phyloP scores from a whole-genome alignment of 2,113 vertebrate species.

The Sakesphorus luctuosus region DNA sequence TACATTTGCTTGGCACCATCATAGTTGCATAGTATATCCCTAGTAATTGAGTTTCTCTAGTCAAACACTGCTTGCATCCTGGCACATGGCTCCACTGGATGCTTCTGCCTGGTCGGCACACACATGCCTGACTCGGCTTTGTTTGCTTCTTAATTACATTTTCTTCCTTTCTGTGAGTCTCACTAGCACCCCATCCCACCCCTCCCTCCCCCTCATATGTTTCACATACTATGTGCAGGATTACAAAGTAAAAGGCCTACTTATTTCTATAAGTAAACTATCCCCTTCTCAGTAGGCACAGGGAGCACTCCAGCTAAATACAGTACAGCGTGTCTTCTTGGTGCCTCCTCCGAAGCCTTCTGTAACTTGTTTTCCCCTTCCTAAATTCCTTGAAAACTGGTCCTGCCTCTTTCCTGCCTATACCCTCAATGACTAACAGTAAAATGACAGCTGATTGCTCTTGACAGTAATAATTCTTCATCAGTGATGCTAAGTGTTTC shows the following conservation, averaged over 20 bases:
- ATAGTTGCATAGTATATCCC: background rate
- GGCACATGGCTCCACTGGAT: background rate
- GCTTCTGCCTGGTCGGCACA: background rate
- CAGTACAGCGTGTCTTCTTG: background rate
- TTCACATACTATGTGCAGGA: background rate
- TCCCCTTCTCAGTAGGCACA: background rate
- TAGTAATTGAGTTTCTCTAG: background rate
- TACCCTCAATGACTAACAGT: background rate
- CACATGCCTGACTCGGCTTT: background rate
- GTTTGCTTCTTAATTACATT: background rate
- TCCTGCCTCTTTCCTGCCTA: background rate
- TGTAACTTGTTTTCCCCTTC: background rate
- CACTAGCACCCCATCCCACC: background rate
- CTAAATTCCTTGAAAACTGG: background rate
- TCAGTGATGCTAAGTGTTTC: background rate
- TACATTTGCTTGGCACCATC: background rate
- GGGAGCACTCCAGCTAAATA: background rate
- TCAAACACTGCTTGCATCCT: background rate
- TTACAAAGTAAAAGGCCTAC: background rate
- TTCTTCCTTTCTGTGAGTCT: background rate
- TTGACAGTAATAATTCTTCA: background rate
- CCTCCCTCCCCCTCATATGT: background rate
- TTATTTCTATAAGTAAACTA: background rate
- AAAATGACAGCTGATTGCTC: background rate
- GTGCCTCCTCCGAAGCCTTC: background rate